Percentiles rank a stretch among this genome's conserved stretches.
These are phyloP conservation scores for Lottia scabra DNA, from an alignment of 2,888 invertebrate genomes.

Conservation along the genomic window DNA sequence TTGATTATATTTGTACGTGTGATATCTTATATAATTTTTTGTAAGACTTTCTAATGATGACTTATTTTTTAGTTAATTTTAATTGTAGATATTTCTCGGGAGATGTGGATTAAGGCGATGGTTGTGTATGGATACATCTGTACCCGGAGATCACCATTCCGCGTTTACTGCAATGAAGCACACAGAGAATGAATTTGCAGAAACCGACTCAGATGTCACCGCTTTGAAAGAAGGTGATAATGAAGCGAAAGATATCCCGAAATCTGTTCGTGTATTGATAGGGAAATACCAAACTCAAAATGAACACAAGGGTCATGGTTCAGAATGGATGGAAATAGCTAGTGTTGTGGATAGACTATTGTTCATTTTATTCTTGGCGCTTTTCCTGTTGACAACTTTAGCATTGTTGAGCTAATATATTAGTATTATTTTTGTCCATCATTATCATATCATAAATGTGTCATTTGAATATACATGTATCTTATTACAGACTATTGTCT, in stretches of 20 bases:
- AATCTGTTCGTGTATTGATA: slow-evolving; percentile 15
- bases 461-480: not conserved
- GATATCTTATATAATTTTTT: too few relatives aligned
- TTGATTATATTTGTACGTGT: too few relatives aligned
- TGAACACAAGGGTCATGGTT: not conserved
- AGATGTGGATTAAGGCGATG: slow-evolving; percentile 26
- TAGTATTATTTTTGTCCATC: not conserved
- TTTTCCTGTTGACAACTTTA: slow-evolving; percentile 19
- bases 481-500: too few relatives aligned
- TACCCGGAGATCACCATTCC: slow-evolving; percentile 3
- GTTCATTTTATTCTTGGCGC: slow-evolving; percentile 19
- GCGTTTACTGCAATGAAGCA: slow-evolving; percentile 18
- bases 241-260: slow-evolving; percentile 22
- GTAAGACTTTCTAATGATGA: too few relatives aligned
- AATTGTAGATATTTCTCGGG: slow-evolving; percentile 24
- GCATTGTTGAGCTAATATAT: slow-evolving; percentile 17
- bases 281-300: slow-evolving; percentile 17
- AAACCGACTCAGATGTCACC: slow-evolving; percentile 25
- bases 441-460: not conserved
- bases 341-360: slow-evolving; percentile 23
- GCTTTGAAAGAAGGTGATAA: slow-evolving; percentile 21
- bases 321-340: slow-evolving; percentile 26
- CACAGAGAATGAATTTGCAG: slow-evolving; percentile 14
- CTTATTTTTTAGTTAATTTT: too few relatives aligned
- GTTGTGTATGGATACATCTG: slow-evolving; percentile 24